A percentile compares a stretch with the other conserved stretches of the same genome.
Conservation (phyloP, 2,797 vertebrate species). For the Ptychadena robeensis region DNA sequence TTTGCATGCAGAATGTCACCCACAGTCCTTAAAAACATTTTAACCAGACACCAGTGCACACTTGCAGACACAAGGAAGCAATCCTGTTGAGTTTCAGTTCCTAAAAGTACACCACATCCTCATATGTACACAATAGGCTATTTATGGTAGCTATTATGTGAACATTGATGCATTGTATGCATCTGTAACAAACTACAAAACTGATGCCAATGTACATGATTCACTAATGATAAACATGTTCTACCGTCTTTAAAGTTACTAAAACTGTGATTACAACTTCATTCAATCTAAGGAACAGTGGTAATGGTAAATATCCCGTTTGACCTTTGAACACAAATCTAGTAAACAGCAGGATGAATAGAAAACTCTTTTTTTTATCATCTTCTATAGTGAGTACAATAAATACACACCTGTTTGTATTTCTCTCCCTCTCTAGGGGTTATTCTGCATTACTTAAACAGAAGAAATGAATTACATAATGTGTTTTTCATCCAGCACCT, state of each 20-base stretch:
- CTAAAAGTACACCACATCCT: too few relatives aligned
- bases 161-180: too few relatives aligned
- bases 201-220: too few relatives aligned
- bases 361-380: slow-evolving; percentile 45
- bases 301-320: slow-evolving; percentile 2
- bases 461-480: slow-evolving; percentile 42
- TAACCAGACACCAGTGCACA: too few relatives aligned
- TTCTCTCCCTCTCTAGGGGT: slow-evolving; percentile 24
- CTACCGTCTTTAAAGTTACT: neutral
- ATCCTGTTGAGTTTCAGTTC: too few relatives aligned
- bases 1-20: too few relatives aligned
- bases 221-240: neutral
- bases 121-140: too few relatives aligned
- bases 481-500: slow-evolving; percentile 53
- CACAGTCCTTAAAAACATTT: too few relatives aligned
- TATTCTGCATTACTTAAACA: slow-evolving; percentile 34
- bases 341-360: slow-evolving; percentile 28
- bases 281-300: neutral
- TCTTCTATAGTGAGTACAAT: slow-evolving; percentile 25
- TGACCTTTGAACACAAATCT: neutral
- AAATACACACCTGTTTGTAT: slow-evolving; percentile 59
- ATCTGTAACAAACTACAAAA: too few relatives aligned
- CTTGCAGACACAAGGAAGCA: too few relatives aligned
- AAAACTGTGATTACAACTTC: neutral
- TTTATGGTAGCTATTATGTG: too few relatives aligned